These are phyloP conservation scores for Indri indri DNA, from an alignment of 2,113 vertebrate genomes.

Conservation along the genomic window DNA sequence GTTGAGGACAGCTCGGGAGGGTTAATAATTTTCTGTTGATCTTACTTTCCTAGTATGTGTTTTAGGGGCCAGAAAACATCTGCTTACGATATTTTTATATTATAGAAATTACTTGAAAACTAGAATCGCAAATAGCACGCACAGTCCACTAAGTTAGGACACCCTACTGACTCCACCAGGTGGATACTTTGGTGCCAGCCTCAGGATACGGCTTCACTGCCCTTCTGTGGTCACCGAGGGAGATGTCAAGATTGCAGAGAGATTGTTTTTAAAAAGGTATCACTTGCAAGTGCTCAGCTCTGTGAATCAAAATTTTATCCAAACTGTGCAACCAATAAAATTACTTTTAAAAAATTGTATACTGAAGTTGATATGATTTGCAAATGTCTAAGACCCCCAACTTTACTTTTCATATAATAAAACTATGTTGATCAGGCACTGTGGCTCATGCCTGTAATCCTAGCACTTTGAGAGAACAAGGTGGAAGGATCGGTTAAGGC, in stretches of 20 bases:
- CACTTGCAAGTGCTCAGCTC: background rate
- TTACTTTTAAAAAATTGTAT: background rate
- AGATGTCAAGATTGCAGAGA: background rate
- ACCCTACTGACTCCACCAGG: rapidly evolving
- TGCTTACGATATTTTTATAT: background rate
- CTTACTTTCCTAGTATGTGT: background rate
- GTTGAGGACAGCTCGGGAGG: background rate
- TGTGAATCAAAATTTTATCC: background rate
- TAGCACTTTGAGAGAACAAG: background rate
- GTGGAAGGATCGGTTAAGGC: background rate
- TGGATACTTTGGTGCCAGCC: background rate
- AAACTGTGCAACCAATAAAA: background rate
- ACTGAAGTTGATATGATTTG: background rate
- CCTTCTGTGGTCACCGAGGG: background rate
- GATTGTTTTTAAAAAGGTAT: background rate
- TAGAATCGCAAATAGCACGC: background rate
- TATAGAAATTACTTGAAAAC: background rate
- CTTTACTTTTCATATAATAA: background rate
- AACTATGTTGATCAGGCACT: background rate
- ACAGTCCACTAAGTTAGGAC: background rate
- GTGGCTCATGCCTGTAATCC: background rate
- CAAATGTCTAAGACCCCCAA: background rate
- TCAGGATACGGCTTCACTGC: background rate
- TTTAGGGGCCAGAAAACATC: background rate
- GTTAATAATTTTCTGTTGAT: background rate